These are phyloP conservation scores for Chelon auratus DNA, from an alignment of 2,797 vertebrate species.

Conservation along the genomic window DNA sequence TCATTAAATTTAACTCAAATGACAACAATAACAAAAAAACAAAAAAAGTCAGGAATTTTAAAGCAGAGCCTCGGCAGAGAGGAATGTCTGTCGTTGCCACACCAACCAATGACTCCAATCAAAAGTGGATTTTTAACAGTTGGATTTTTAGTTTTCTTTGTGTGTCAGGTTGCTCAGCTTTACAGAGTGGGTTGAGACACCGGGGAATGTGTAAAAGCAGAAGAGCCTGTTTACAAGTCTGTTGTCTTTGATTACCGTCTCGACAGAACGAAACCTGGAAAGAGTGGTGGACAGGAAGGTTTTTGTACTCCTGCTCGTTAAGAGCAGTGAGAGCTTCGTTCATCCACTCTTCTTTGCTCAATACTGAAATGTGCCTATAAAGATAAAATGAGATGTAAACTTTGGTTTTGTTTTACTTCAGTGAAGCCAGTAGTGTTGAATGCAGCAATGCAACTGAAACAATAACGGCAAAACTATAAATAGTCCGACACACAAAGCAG, in stretches of 20 bases:
- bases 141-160: not conserved
- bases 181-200: not conserved
- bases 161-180: not conserved
- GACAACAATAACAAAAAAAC: too few relatives aligned
- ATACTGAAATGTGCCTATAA: not conserved
- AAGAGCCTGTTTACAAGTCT: not conserved
- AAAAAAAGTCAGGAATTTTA: not conserved
- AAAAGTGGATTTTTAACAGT: not conserved
- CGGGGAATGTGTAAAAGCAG: too few relatives aligned
- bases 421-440: too few relatives aligned
- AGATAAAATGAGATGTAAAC: not conserved
- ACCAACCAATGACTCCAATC: not conserved
- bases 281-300: too few relatives aligned
- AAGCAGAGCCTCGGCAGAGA: constrained; percentile 2
- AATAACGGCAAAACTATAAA: too few relatives aligned
- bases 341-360: not conserved
- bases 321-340: too few relatives aligned
- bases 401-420: not conserved
- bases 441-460: too few relatives aligned
- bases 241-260: not conserved
- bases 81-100: not conserved
- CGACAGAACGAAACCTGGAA: too few relatives aligned
- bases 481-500: too few relatives aligned
- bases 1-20: constrained; percentile 23
- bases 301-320: too few relatives aligned